A percentile compares a stretch with the other conserved stretches of the same genome.
Evolutionary conservation across 2,888 invertebrate species (phyloP).

Genomic region (Venustoraphidia nigricollis): DNA sequence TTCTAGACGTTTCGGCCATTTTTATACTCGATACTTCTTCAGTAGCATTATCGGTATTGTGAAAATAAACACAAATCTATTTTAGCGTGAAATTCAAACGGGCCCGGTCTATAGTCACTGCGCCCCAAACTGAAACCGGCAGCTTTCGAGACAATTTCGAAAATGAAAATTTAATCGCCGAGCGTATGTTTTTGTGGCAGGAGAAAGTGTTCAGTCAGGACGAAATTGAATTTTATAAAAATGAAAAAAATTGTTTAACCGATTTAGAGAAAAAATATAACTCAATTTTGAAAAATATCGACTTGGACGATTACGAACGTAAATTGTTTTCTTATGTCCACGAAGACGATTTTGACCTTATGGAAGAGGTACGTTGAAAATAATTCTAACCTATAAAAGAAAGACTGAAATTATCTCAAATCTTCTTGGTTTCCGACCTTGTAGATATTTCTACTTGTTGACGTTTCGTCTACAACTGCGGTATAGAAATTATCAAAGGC

Average conservation of each 20-base stretch:
- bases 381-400: slow-evolving; percentile 1
- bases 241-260: slow-evolving; percentile 42
- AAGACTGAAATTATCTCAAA: too few relatives aligned
- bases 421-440: too few relatives aligned
- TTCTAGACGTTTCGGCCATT: too few relatives aligned
- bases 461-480: too few relatives aligned
- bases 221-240: slow-evolving; percentile 42
- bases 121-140: slow-evolving; percentile 30
- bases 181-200: slow-evolving; percentile 47
- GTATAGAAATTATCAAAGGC: too few relatives aligned
- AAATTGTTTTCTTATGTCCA: slow-evolving; percentile 41
- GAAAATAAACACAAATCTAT: slow-evolving; percentile 3
- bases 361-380: slow-evolving; percentile 18
- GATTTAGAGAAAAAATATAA: slow-evolving; percentile 43
- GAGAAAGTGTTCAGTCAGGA: slow-evolving; percentile 48
- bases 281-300: slow-evolving; percentile 23
- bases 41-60: too few relatives aligned
- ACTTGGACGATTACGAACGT: slow-evolving; percentile 22
- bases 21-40: too few relatives aligned
- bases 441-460: too few relatives aligned
- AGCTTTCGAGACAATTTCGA: slow-evolving; percentile 16
- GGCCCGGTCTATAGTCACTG: slow-evolving; percentile 22
- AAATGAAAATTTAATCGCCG: slow-evolving; percentile 15
- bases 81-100: slow-evolving; percentile 28
- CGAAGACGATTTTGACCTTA: slow-evolving; percentile 35